phyloP scores from a whole-genome alignment of 2,113 vertebrate species.

The pig (Sus scrofa) region T2T-Sscrofa CM000820.6:58658501-58659000 shows the following conservation, averaged over 20 bases:
- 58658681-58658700: neutral
- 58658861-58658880: too few relatives aligned
- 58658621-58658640: neutral
- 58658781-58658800: neutral
- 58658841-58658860: neutral
- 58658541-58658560: slow-evolving; percentile 60
- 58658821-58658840: neutral
- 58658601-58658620: neutral
- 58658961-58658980: fast-evolving
- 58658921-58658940: fast-evolving
- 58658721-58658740: neutral
- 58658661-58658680: neutral
- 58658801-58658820: neutral
- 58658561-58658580: slow-evolving; percentile 54
- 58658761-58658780: neutral
- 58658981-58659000: fast-evolving
- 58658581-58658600: neutral
- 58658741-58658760: neutral
- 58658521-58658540: slow-evolving; percentile 62
- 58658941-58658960: fast-evolving
- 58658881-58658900: fast-evolving
- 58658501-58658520: slow-evolving; percentile 64
- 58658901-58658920: neutral
- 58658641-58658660: slow-evolving; percentile 38
- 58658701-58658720: neutral